phyloP scores from a whole-genome alignment of 2,797 vertebrate genomes.

The Falco berigora region DNA sequence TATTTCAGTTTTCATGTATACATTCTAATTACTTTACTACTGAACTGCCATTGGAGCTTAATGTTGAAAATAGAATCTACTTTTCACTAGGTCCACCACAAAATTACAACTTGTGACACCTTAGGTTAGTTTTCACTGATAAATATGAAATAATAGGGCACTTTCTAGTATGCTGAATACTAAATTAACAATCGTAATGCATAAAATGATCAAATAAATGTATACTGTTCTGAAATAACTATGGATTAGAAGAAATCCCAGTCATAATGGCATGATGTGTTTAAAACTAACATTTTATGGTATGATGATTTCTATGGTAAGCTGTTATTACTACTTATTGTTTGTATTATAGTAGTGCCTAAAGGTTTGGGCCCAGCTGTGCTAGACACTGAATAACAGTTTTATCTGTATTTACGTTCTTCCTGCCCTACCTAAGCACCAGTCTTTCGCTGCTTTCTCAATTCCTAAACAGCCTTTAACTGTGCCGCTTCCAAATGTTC shows the following conservation, averaged over 20 bases:
- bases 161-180: background rate
- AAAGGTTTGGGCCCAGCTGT: background rate
- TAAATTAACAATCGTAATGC: background rate
- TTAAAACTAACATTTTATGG: background rate
- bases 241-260: background rate
- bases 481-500: background rate
- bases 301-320: background rate
- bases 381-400: background rate
- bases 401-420: background rate
- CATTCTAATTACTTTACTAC: conserved; percentile 19
- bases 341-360: background rate
- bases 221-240: background rate
- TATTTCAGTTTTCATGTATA: conserved; percentile 11
- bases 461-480: background rate
- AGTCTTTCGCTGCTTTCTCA: background rate
- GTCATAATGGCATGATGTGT: background rate
- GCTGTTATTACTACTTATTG: background rate
- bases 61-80: background rate
- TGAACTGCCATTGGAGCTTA: background rate
- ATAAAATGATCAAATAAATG: background rate
- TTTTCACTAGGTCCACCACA: background rate
- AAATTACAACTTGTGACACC: background rate
- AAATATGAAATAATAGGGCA: background rate
- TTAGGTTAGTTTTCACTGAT: background rate
- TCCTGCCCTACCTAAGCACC: background rate